Conservation (phyloP, 2,113 vertebrate species). For the Patagioenas fasciata region DNA sequence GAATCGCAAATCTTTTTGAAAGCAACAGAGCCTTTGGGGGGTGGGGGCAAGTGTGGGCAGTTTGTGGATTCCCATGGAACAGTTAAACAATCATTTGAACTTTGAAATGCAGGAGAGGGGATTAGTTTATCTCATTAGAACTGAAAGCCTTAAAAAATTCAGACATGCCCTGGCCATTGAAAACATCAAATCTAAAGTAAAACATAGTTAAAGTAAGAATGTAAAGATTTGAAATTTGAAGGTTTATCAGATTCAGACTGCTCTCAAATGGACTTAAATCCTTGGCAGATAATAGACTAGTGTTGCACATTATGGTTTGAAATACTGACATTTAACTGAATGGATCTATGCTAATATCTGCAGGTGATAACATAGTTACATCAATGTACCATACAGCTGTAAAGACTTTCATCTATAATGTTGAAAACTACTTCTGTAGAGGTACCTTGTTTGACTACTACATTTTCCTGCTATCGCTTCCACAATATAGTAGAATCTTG, state of each 20-base stretch:
- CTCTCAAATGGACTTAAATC: not conserved
- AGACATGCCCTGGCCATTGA: not conserved
- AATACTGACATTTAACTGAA: not conserved
- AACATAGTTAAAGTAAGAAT: not conserved
- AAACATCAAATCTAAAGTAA: not conserved
- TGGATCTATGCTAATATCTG: not conserved
- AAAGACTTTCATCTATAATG: not conserved
- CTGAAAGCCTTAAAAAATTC: not conserved
- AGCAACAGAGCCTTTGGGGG: not conserved
- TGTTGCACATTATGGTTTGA: not conserved
- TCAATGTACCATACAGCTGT: not conserved
- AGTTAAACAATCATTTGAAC: not conserved
- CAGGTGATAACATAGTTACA: not conserved
- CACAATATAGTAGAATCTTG: not conserved
- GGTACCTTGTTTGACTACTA: fast-evolving
- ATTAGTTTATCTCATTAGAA: not conserved
- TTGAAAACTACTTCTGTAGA: not conserved
- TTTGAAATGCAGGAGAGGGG: not conserved
- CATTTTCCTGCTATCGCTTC: not conserved
- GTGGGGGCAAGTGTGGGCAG: fast-evolving
- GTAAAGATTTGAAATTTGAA: not conserved
- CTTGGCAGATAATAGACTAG: not conserved
- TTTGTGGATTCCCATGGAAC: not conserved
- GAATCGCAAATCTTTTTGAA: not conserved
- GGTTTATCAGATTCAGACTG: not conserved